phyloP scores from a whole-genome alignment of 2,797 vertebrate species.

The Neostethus bicornis region DNA sequence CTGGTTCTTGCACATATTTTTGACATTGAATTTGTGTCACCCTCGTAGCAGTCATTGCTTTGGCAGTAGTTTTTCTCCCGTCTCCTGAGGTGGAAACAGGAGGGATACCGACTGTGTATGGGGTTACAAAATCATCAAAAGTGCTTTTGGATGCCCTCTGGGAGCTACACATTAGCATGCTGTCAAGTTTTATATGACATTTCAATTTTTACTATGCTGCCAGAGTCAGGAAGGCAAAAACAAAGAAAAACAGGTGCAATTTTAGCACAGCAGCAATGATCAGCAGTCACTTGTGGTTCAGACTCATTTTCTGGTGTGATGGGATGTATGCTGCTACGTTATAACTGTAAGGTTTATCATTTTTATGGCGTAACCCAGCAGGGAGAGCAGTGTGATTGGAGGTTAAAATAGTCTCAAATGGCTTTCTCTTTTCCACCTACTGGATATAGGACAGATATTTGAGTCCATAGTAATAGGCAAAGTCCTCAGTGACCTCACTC shows the following conservation, averaged over 20 bases:
- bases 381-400: constrained; percentile 66
- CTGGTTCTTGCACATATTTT: constrained; percentile 42
- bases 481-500: constrained; percentile 72
- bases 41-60: constrained; percentile 49
- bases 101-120: constrained; percentile 55
- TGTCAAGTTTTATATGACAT: constrained; percentile 79
- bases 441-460: constrained; percentile 77
- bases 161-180: constrained; percentile 78
- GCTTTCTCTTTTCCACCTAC: constrained; percentile 58
- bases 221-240: constrained; percentile 58
- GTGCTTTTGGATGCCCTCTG: constrained; percentile 74
- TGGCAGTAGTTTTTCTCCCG: constrained; percentile 25
- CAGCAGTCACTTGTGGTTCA: constrained; percentile 68
- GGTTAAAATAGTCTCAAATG: constrained; percentile 73
- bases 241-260: constrained; percentile 79
- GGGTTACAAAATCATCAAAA: constrained; percentile 77
- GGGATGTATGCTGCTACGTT: constrained; percentile 60
- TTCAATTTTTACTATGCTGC: constrained; percentile 77
- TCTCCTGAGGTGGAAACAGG: constrained; percentile 56
- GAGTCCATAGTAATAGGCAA: constrained; percentile 66
- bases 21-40: constrained; percentile 54
- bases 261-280: constrained; percentile 69
- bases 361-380: constrained; percentile 65
- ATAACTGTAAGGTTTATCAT: constrained; percentile 71
- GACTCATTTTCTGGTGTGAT: constrained; percentile 67